Base-by-base conservation (phyloP, 2,113 vertebrate genomes). In the Ursus arctos region DNA sequence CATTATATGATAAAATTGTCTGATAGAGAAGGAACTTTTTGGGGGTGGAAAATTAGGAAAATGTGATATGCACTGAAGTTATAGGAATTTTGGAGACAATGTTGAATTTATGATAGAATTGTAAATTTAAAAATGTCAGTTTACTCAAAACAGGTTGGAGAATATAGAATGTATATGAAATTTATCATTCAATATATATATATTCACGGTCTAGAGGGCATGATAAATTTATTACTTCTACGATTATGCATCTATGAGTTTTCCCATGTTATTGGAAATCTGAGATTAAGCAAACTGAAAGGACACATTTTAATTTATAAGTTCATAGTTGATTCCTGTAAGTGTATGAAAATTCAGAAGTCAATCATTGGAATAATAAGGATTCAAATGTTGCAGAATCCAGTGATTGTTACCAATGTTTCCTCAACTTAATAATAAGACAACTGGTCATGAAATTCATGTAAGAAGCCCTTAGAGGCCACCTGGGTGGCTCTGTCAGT, bases 301-400 rank as follows among this genome's bases (percentile, higher is more conserved):
- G 2, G 40, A 28, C 8, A 79, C 8, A 95, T 43, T 88, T 84
- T 33, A 83, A 80, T 24, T 87, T 79, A 24, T 71, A 33, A 83
- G 16, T 26, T 87, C 11, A 77, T 21, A 91, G 26, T 18, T 31
- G 12, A 94, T 51, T 53, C 2, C 11, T 86, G 40, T 57, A 63
- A 76, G 74, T 63, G 18, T 85, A 74, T 76, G 28, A 80, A 92
- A 94, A 82, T 95, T 91, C 36, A 77, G 10, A 84, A 96, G 13
- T 85, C 24, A 31, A 19, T 49, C 19, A 26, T 33, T 92, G 31
- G 47, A 93, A 88, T 53, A 95, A 47, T 53, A 81, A 40, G 19
- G 26, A 31, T 85, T 18, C 24, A 63, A 84, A 61, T 72, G n/a
- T n/a, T 67, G 28, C 63, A 91, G 40, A 94, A 72, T 63, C 26